Base-by-base conservation (phyloP, 2,888 invertebrate genomes). In the Spodoptera picta region DNA sequence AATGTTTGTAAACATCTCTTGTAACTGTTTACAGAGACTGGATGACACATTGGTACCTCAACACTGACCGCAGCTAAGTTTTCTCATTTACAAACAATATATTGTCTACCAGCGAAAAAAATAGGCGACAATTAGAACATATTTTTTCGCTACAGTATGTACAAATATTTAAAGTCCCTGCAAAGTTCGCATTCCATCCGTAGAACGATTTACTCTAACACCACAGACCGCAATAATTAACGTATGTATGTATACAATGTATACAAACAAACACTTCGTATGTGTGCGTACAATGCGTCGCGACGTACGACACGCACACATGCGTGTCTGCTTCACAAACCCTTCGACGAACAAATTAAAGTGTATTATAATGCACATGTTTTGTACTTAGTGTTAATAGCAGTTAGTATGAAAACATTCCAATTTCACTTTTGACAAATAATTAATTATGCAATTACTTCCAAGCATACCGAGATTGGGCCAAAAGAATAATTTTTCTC, bases 341-440 rank as follows among this genome's bases (percentile, higher is more conserved):
- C 27, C 27, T 27, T 36, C 36, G 36, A 36, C 9, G 36, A 6
- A 6, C 36, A 9, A 36, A 36, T 36, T 36, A 36, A 36, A 36
- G 7, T 46, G 43, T 27, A 27, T 42, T 31, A 27, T 12, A 56
- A 60, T 63, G 51, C 49, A 43, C 19, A n/a, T 50, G 6, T 14
- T 71, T 77, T 71, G 71, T 78, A 77, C 67, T 76, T 66, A 54
- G 11, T 65, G 59, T 67, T 74, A 68, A 58, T 57, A 48, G 14
- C 47, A 27, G 60, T 70, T 68, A 70, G 56, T 68, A 60, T 2
- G 48, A 54, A 59, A 75, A 75, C 75, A 76, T 57, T 70, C 75
- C 65, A 59, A 61, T 60, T 36, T 43, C 14, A 46, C 42, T 10
- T 41, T n/a, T 23, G 12, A 48, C 0, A n/a, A 36, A 53, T 12